These are phyloP conservation scores for Ictidomys tridecemlineatus DNA, from an alignment of 2,113 vertebrate species.

Conservation along the genomic window DNA sequence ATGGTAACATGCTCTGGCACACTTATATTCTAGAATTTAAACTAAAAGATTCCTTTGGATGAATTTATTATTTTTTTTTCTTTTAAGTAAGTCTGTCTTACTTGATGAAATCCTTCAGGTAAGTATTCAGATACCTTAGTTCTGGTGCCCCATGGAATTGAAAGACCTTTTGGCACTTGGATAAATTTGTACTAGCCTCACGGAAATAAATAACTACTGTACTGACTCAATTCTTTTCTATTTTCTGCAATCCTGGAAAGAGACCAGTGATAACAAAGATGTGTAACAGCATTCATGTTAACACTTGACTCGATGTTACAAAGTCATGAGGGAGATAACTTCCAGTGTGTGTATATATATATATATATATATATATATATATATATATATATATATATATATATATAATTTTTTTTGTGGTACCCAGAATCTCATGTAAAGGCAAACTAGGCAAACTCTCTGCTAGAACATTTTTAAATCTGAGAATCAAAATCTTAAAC, in stretches of 20 bases:
- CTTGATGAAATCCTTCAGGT: background rate
- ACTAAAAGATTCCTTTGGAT: conserved; percentile 26
- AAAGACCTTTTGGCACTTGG: background rate
- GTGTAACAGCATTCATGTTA: background rate
- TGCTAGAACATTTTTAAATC: background rate
- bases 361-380: no score
- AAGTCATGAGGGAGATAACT: background rate
- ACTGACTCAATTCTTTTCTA: background rate
- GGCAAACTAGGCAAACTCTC: background rate
- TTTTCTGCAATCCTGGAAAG: background rate
- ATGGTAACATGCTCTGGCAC: background rate
- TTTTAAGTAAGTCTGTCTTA: conserved; percentile 9
- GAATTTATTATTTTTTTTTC: background rate
- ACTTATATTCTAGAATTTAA: conserved; percentile 45
- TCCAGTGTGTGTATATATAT: no score
- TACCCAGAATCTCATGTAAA: no score
- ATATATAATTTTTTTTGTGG: no score
- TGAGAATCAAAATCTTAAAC: background rate
- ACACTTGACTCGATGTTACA: background rate
- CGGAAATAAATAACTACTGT: background rate
- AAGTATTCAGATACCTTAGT: conserved; percentile 21
- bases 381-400: no score
- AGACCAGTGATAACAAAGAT: background rate
- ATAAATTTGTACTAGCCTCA: conserved; percentile 33
- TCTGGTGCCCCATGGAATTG: background rate